Evolutionary conservation across 1,140 invertebrate genomes (phyloP).

Genomic region (Trinorchestia longiramus): DNA sequence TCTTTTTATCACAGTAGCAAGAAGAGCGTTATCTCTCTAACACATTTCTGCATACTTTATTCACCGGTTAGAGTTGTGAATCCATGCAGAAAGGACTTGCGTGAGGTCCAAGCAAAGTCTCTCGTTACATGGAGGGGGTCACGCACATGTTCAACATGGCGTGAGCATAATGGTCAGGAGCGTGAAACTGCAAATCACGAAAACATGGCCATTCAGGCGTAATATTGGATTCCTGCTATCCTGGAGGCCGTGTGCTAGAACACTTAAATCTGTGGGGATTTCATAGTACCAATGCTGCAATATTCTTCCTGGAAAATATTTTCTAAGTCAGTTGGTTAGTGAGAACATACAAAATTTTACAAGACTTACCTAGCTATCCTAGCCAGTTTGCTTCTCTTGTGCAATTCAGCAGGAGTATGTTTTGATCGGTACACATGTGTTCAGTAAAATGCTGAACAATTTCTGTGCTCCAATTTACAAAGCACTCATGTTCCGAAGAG

Average conservation of each 20-base stretch:
- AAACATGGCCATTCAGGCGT: background rate
- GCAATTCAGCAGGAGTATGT: background rate
- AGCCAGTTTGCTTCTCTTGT: background rate
- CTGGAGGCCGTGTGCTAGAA: background rate
- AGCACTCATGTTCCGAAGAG: background rate
- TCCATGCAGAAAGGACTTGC: background rate
- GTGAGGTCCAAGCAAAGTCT: background rate
- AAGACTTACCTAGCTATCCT: background rate
- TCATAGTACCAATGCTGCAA: background rate
- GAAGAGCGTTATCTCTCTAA: background rate
- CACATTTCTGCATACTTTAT: background rate
- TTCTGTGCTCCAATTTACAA: background rate
- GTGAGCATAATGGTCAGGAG: background rate
- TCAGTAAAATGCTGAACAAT: background rate
- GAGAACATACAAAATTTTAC: background rate
- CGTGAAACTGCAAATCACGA: background rate
- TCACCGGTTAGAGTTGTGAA: background rate
- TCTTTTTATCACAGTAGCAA: background rate
- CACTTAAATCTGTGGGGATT: background rate
- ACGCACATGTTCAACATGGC: background rate
- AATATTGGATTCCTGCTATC: background rate
- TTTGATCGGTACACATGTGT: background rate
- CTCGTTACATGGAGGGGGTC: background rate
- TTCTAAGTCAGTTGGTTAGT: background rate
- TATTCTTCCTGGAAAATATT: background rate